A percentile compares a stretch with the other conserved stretches of the same genome.
Conservation (phyloP, 2,113 vertebrate genomes). For the Marmota flaviventris region DNA sequence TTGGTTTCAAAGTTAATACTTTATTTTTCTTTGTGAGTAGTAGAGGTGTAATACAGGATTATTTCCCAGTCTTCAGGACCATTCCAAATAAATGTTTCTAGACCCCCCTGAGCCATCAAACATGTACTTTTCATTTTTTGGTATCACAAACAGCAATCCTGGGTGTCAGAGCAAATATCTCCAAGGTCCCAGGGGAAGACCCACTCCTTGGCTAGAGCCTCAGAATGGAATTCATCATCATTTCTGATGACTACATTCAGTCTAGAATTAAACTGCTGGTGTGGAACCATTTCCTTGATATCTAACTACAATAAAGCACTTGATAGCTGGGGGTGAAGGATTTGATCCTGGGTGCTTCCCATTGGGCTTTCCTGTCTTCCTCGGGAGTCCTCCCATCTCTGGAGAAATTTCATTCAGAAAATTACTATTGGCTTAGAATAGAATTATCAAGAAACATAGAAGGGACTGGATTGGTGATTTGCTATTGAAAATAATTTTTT, state of each 20-base stretch:
- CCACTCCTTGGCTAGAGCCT: neutral
- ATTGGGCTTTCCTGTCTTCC: neutral
- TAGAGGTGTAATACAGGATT: neutral
- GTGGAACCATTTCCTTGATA: neutral
- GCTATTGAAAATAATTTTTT: constrained; percentile 11
- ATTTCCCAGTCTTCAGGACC: neutral
- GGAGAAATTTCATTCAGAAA: constrained; percentile 54
- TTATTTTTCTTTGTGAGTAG: constrained; percentile 35
- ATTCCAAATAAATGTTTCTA: constrained; percentile 19
- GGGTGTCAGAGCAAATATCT: neutral
- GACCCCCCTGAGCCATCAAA: neutral
- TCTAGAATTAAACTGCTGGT: neutral
- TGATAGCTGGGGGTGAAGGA: neutral
- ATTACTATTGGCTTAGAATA: constrained; percentile 48
- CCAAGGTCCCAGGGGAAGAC: neutral
- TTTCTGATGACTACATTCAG: neutral
- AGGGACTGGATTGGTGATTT: neutral
- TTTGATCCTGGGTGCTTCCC: neutral
- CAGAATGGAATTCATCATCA: neutral
- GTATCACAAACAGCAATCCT: neutral
- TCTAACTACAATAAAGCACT: neutral
- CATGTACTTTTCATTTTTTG: neutral
- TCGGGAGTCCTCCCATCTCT: neutral
- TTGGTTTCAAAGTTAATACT: neutral
- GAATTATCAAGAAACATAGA: constrained; percentile 15